Conservation (phyloP, 2,888 invertebrate genomes). For the Monoplex corrugatus region DNA sequence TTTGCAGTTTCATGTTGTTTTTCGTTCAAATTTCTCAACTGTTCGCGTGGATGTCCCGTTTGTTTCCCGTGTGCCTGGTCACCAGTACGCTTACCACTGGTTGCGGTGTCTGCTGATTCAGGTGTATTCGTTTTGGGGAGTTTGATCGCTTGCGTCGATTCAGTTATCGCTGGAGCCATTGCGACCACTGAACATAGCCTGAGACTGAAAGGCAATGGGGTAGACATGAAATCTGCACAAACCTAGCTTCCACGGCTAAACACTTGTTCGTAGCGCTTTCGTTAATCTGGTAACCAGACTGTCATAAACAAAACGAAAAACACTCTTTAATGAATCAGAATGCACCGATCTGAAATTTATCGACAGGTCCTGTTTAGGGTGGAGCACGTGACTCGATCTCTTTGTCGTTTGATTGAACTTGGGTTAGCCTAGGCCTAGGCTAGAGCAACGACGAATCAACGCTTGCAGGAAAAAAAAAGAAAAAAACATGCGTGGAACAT, state of each 20-base stretch:
- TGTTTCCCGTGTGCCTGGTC: not conserved
- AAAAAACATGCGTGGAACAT: no score
- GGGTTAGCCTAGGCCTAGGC: no score
- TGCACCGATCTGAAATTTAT: no score
- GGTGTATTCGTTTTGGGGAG: slow-evolving; percentile 55
- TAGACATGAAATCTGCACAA: slow-evolving; percentile 65
- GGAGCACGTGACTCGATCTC: no score
- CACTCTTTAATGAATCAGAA: no score
- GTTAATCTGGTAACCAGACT: no score
- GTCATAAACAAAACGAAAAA: no score
- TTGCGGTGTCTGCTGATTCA: slow-evolving; percentile 23
- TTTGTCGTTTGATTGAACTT: no score
- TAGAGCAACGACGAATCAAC: no score
- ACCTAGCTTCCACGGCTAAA: not conserved
- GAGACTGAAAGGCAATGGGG: slow-evolving; percentile 76
- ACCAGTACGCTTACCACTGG: not conserved
- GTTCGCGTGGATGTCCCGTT: not conserved
- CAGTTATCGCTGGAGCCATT: slow-evolving; percentile 97
- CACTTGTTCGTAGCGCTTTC: not conserved
- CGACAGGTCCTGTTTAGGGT: no score
- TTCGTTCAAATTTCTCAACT: not conserved
- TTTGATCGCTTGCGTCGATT: slow-evolving; percentile 83
- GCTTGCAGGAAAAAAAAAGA: no score
- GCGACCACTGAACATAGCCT: slow-evolving; percentile 80
- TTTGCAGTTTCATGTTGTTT: not conserved